phyloP scores from a whole-genome alignment of 2,888 invertebrate species.

The Saturnia pavonia region DNA sequence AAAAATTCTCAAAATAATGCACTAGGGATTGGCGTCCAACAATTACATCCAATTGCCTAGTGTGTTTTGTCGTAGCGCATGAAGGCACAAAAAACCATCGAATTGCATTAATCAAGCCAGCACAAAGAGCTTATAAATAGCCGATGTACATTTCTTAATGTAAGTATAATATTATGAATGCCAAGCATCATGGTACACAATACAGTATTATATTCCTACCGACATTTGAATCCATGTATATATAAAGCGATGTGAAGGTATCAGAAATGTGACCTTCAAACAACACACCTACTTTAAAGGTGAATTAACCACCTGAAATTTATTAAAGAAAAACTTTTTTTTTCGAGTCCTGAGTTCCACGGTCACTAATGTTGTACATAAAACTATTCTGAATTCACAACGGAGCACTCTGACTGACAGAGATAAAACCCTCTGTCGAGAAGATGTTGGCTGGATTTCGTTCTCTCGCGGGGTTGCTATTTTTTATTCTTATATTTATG shows the following conservation, averaged over 20 bases:
- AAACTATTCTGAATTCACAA: too few relatives aligned
- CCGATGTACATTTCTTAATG: neutral
- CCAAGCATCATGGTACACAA: neutral
- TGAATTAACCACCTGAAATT: neutral
- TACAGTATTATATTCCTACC: neutral
- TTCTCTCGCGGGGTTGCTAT: too few relatives aligned
- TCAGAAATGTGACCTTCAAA: conserved; percentile 4
- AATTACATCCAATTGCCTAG: neutral
- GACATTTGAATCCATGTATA: neutral
- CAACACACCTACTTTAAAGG: neutral
- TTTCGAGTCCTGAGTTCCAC: neutral
- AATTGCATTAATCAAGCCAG: neutral
- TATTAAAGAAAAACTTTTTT: neutral
- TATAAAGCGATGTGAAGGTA: too few relatives aligned
- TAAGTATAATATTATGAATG: too few relatives aligned
- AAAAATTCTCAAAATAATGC: too few relatives aligned
- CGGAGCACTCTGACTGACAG: too few relatives aligned
- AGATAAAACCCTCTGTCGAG: too few relatives aligned
- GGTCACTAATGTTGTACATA: too few relatives aligned
- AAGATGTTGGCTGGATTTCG: too few relatives aligned
- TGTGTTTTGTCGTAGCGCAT: neutral
- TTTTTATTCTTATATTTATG: too few relatives aligned
- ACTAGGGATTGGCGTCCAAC: too few relatives aligned
- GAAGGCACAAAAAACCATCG: neutral
- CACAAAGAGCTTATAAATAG: neutral